phyloP scores from a whole-genome alignment of 2,113 vertebrate species.

The Erythrocebus patas region DNA sequence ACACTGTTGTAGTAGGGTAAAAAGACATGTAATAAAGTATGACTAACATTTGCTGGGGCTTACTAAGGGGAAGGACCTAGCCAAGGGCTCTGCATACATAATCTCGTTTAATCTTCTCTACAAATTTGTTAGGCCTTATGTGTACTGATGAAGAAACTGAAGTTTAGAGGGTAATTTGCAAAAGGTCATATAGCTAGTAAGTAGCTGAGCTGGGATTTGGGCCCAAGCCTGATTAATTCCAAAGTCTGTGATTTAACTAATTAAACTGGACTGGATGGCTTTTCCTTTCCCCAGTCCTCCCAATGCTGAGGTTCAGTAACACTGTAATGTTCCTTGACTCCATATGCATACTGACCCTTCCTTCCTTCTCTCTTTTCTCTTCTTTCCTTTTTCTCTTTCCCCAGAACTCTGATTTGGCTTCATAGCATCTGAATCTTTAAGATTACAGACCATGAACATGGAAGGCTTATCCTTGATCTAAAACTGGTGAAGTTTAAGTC shows the following conservation, averaged over 20 bases:
- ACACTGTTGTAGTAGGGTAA: background rate
- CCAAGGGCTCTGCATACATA: background rate
- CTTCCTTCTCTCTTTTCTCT: background rate
- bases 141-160: conserved; percentile 29
- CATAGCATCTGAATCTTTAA: conserved; percentile 14
- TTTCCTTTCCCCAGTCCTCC: background rate
- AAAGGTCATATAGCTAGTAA: conserved; percentile 1
- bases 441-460: background rate
- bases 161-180: conserved; percentile 28
- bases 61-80: background rate
- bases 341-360: background rate
- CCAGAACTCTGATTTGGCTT: background rate
- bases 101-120: conserved; percentile 48
- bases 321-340: background rate
- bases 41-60: conserved; percentile 26
- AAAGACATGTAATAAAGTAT: conserved; percentile 13
- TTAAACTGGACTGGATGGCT: background rate
- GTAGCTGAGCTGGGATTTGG: conserved; percentile 28
- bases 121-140: conserved; percentile 25
- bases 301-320: background rate
- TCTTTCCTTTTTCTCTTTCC: background rate
- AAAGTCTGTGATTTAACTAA: conserved; percentile 30
- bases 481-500: background rate
- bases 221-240: conserved; percentile 1
- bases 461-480: background rate